Base-by-base conservation (phyloP, 1,140 invertebrate species). In the Drosophila ercepeae region DNA sequence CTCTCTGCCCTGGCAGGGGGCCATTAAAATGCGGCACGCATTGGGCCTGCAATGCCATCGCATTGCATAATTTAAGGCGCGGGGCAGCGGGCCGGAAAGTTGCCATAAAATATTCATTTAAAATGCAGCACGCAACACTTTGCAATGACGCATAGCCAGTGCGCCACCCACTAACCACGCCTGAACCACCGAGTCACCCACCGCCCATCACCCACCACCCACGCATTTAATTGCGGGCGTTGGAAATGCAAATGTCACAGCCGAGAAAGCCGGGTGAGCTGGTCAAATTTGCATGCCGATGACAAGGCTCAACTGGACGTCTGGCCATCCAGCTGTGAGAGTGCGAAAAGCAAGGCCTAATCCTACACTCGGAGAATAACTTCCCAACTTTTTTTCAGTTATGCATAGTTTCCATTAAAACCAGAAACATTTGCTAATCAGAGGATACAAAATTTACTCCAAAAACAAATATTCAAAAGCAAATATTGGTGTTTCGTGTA, bases 41-140 rank as follows among this genome's bases (percentile, higher is more conserved):
- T 88, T 81, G 68, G 46, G 59, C 59, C 59, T 65, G 58, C 59
- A 58, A 76, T 78, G 67, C 65, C 79, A 83, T 51, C 74, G 68
- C 73, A 45, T 86, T 86, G 82, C 82, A 86, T 86, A 86, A 86
- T 86, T 86, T 77, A 88, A 77, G 82, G 82, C 78, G 77, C 16
- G 57, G 42, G 57, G 36, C 25, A 32, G 50, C 32, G 75, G 68
- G 71, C 64, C 49, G 65, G 45, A 45, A 73, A 73, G 69, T 59
- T 63, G 73, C 54, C 73, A 86, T 82, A 86, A 86, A 86, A 86
- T 86, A 86, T 86, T 86, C 69, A 86, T 86, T 86, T 86, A 71
- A 86, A 88, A 86, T 86, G 82, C 82, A 88, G 68, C 82, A 86
- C 78, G 82, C 82, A 86, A 88, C 83, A 86, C 82, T 86, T 78